Evolutionary conservation across 1,140 invertebrate species (phyloP).

Genomic region (Sminthurinus signatus): DNA sequence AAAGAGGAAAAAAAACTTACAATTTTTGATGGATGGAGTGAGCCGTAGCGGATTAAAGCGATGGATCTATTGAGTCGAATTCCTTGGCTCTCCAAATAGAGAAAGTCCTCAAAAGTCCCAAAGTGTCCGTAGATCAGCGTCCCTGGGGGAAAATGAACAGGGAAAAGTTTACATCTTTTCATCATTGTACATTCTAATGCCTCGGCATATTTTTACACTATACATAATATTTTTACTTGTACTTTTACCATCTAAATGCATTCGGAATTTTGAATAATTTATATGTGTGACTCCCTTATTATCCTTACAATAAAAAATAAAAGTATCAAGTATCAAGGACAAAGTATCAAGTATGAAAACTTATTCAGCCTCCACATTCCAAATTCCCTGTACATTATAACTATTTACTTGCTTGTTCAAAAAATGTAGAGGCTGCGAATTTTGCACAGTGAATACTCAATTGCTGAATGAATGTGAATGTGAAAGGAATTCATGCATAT

Average conservation of each 20-base stretch:
- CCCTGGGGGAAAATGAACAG: constrained; percentile 27
- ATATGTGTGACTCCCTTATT: too few species aligned
- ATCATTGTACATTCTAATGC: constrained; percentile 19
- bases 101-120: constrained; percentile 28
- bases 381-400: background rate
- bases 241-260: too few species aligned
- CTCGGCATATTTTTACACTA: constrained; percentile 12
- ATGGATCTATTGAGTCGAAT: constrained; percentile 30
- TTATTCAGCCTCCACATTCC: background rate
- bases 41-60: constrained; percentile 29
- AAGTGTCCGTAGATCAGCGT: constrained; percentile 39
- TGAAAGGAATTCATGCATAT: too few species aligned
- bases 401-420: too few species aligned
- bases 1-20: constrained; percentile 24
- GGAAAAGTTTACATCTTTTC: constrained; percentile 24
- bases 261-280: too few species aligned
- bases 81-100: constrained; percentile 16
- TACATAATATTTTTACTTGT: constrained; percentile 17
- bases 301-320: too few species aligned
- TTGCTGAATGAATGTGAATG: too few species aligned
- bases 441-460: too few species aligned
- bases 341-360: too few species aligned
- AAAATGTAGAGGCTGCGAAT: too few species aligned
- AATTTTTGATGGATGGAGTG: constrained; percentile 31
- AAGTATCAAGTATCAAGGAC: too few species aligned